Evolutionary conservation across 2,888 invertebrate species (phyloP), one percentile per base, ranked within the genome.

Genomic region (Cataglyphis albicans): DNA sequence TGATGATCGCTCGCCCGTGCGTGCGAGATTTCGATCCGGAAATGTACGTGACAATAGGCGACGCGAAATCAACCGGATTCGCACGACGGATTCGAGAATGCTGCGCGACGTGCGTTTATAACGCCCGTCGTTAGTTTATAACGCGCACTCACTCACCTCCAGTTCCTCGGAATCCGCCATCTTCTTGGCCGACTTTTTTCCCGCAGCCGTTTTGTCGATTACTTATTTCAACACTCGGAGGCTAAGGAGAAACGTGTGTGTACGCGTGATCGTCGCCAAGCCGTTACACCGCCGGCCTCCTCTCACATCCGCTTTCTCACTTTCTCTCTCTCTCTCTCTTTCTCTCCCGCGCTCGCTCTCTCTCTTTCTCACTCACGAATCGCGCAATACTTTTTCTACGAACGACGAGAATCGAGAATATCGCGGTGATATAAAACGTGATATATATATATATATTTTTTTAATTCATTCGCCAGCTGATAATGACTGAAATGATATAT

Each of bases 131-230:
- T 35, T 72, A 32, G n/a, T 35, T 80, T 72, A 25, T 3, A 59
- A 72, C 73, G 44, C 78, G 78, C 73, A 80, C 72, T 73, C 84
- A 93, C 94, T 92, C 90, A 94, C 94, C 94, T 94, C 94, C 86
- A 94, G 90, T 87, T 94, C 94, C 83, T 94, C 94, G 84, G 92
- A 88, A 87, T 94, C 94, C 92, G 94, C 93, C 94, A 94, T 94
- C 91, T 94, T 94, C 92, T 90, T 93, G 73, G 90, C 89, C 84
- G 91, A 89, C 91, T 93, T 94, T 92, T 92, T 93, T 92, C 87
- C 88, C 83, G 92, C 90, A 90, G 93, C 93, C 93, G 93, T 93
- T 90, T 92, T 92, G 91, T 74, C 84, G 85, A 83, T 65, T 52
- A 25, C 67, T 85, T 90, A 86, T 87, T 85, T 86, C 72, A 76